Evolutionary conservation across 2,113 vertebrate genomes (phyloP), one percentile per base, ranked within the genome.

Genomic region (Pandion haliaetus): DNA sequence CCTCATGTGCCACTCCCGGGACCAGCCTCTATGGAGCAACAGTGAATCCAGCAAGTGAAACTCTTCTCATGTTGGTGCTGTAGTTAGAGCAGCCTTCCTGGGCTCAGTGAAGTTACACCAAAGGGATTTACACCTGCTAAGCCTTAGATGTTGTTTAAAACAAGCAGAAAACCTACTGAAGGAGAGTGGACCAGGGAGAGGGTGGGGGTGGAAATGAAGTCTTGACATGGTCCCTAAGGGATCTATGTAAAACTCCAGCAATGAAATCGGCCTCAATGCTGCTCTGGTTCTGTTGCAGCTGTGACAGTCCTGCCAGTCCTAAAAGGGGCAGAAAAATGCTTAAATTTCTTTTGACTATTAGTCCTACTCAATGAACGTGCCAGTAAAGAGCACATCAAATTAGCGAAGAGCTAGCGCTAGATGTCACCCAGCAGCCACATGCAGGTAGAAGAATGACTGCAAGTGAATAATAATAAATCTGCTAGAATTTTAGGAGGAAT

Each of bases 1-100:
- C 28, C 23, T 55, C 6, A 3, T n/a, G 36, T n/a, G n/a, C n/a
- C 12, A 3, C 36, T 57, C 44, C 49, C 0, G 7, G 26, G 54
- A 38, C 47, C 25, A 78, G 71, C 36, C 36, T 34, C 34, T 47
- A 29, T 7, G 12, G 31, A 87, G 44, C 44, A 83, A 34, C n/a
- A 49, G 20, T 32, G 38, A 74, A 38, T 49, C 44, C 55, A 58
- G 8, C 6, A 17, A 65, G 44, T 3, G 5, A 47, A 87, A 59
- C 61, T 49, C 78, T 83, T 32, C 61, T 69, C 17, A 6, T 14
- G 14, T 17, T 62, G 55, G 49, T 3, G 7, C 19, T 58, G 77
- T 4, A 67, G 18, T 26, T 19, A 58, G 16, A 78, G 45, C 44
- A 70, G 44, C 67, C 24, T 36, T 76, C 52, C 36, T 23, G 12